A percentile compares a stretch with the other conserved stretches of the same genome.
Evolutionary conservation across 1,140 invertebrate species (phyloP).

Genomic region (Plutomurus gul): DNA sequence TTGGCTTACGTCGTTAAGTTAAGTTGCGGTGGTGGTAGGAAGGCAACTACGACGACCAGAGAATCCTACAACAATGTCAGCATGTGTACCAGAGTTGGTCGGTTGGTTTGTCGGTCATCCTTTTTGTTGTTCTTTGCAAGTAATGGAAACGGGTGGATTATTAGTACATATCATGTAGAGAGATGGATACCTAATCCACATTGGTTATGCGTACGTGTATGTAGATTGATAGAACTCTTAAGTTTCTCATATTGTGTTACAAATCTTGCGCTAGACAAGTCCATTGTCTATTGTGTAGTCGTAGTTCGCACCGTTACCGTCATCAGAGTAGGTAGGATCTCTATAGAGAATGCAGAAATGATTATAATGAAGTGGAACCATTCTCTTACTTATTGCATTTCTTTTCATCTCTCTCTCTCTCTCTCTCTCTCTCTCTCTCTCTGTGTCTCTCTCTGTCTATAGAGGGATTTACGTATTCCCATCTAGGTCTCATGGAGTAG

Average conservation of each 20-base stretch:
- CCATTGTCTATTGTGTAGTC: conserved; percentile 24
- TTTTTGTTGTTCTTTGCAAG: neutral
- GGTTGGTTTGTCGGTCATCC: conserved; percentile 4
- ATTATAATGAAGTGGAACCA: neutral
- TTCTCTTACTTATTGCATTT: no score
- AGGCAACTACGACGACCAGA: neutral
- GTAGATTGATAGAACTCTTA: neutral
- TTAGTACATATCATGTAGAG: neutral
- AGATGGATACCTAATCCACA: neutral
- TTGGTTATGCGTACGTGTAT: neutral
- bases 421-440: no score
- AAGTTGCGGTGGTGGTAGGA: neutral
- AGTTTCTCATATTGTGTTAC: neutral
- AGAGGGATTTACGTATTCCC: no score
- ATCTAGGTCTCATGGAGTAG: no score
- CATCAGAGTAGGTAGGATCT: neutral
- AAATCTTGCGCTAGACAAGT: neutral
- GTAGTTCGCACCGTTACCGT: conserved; percentile 5
- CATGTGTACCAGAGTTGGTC: neutral
- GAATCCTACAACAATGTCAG: neutral
- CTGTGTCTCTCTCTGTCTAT: no score
- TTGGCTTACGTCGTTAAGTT: neutral
- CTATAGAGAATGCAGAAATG: neutral
- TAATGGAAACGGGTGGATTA: neutral
- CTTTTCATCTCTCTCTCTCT: neutral